A percentile compares a stretch with the other conserved stretches of the same genome.
Conservation (phyloP, 2,797 vertebrate species). For the Malurus leucopterus region DNA sequence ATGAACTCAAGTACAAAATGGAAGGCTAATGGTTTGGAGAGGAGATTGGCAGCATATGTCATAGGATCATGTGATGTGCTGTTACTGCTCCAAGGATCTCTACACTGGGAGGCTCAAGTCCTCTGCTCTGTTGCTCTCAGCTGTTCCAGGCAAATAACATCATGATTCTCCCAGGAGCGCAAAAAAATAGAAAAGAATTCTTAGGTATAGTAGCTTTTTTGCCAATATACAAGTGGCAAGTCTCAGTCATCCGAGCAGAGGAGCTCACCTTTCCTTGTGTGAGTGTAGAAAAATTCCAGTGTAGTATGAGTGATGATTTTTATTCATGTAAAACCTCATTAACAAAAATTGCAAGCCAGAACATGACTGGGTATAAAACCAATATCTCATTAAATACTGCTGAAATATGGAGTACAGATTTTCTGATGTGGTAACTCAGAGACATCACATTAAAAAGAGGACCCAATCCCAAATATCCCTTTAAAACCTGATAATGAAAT, state of each 20-base stretch:
- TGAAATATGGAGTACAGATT: neutral
- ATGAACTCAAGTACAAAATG: neutral
- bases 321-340: neutral
- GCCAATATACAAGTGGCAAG: neutral
- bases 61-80: neutral
- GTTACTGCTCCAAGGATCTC: neutral
- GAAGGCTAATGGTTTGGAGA: neutral
- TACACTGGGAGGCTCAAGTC: neutral
- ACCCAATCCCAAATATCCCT: neutral
- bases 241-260: neutral
- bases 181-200: neutral
- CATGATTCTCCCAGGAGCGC: neutral
- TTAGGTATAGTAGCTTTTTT: neutral
- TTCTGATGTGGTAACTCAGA: neutral
- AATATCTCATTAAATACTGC: fast-evolving
- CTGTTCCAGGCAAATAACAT: neutral
- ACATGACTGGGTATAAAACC: neutral
- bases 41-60: neutral
- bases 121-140: neutral
- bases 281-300: neutral
- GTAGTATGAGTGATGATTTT: neutral
- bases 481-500: neutral
- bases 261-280: neutral
- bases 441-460: neutral
- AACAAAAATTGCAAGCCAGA: neutral